A percentile compares a stretch with the other conserved stretches of the same genome.
These are phyloP conservation scores for Myiagra hebetior DNA, from an alignment of 2,113 vertebrate genomes.

Conservation along the genomic window DNA sequence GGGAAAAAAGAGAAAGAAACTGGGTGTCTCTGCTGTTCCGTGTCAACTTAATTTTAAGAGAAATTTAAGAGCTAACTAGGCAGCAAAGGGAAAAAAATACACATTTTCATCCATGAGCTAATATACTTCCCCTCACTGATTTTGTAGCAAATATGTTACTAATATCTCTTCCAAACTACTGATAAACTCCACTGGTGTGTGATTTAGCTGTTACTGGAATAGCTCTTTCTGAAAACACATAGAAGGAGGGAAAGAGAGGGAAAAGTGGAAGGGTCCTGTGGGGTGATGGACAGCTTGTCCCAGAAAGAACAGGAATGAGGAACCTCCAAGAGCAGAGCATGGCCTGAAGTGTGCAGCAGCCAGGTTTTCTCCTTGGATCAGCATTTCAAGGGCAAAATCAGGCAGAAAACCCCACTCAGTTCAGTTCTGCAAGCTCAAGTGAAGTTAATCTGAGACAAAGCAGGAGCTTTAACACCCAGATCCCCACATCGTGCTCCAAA, in stretches of 20 bases:
- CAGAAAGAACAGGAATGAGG: background rate
- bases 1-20: background rate
- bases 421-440: background rate
- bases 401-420: background rate
- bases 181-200: background rate
- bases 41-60: background rate
- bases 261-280: background rate
- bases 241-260: background rate
- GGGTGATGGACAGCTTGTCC: background rate
- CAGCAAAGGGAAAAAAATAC: background rate
- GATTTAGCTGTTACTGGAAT: background rate
- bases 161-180: background rate
- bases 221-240: background rate
- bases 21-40: rapidly evolving
- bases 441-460: background rate
- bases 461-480: background rate
- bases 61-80: background rate
- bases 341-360: background rate
- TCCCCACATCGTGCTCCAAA: background rate
- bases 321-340: background rate
- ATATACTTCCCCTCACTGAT: background rate
- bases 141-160: background rate
- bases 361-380: background rate
- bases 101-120: background rate
- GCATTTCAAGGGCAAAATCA: background rate